A percentile compares a stretch with the other conserved stretches of the same genome.
phyloP scores from a whole-genome alignment of 2,888 invertebrate species.

The Parthenolecanium corni region DNA sequence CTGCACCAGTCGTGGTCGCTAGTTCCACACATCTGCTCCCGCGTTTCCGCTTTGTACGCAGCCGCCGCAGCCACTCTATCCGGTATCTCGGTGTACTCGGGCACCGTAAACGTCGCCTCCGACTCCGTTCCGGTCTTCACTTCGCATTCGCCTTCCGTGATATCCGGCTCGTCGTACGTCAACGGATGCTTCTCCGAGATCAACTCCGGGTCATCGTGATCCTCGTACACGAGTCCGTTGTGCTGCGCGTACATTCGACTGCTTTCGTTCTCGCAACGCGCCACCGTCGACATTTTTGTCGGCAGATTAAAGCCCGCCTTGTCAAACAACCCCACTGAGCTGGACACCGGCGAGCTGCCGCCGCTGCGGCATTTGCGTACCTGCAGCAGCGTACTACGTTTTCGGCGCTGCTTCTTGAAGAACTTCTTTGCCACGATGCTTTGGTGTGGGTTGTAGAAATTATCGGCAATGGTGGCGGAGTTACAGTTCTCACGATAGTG shows the following conservation, averaged over 20 bases:
- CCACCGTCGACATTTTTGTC: neutral
- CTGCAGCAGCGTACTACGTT: slow-evolving; percentile 46
- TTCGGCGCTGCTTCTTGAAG: slow-evolving; percentile 73
- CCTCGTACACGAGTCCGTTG: neutral
- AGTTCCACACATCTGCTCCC: slow-evolving; percentile 26
- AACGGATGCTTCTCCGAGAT: slow-evolving; percentile 21
- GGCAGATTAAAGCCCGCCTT: neutral
- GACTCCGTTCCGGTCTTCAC: slow-evolving; percentile 19
- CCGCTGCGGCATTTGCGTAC: slow-evolving; percentile 24
- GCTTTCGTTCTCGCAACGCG: slow-evolving; percentile 1
- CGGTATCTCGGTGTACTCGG: slow-evolving; percentile 21
- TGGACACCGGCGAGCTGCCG: slow-evolving; percentile 22
- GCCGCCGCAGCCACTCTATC: neutral
- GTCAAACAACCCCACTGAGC: slow-evolving; percentile 2
- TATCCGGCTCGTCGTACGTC: slow-evolving; percentile 21
- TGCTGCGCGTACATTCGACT: neutral
- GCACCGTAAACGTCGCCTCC: slow-evolving; percentile 18
- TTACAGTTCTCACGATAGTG: slow-evolving; percentile 52
- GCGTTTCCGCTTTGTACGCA: slow-evolving; percentile 5
- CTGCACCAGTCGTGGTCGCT: slow-evolving; percentile 28
- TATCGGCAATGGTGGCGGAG: slow-evolving; percentile 34
- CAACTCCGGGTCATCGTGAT: slow-evolving; percentile 9
- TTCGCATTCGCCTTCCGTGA: slow-evolving; percentile 13
- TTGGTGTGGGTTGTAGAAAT: slow-evolving; percentile 84
- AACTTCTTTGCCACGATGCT: slow-evolving; percentile 87